Evolutionary conservation across 2,113 vertebrate genomes (phyloP).

Genomic region (Irena cyanogastra): DNA sequence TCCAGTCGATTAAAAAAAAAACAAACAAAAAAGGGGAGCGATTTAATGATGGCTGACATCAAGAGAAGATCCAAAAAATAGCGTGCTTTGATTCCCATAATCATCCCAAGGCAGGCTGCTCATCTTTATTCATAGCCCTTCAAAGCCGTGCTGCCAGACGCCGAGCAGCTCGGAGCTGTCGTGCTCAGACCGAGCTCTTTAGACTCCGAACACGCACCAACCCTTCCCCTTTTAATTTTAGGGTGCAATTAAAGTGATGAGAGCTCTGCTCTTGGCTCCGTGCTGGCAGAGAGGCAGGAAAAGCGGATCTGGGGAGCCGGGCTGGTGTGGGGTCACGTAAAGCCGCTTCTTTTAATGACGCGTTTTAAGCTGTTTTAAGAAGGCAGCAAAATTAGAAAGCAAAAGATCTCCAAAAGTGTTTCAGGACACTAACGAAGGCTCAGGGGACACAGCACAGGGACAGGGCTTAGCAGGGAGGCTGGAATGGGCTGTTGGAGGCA

Average conservation of each 20-base stretch:
- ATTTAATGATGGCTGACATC: constrained; percentile 29
- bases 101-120: constrained; percentile 37
- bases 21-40: neutral
- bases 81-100: constrained; percentile 1
- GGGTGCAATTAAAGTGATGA: neutral
- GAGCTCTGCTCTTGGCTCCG: neutral
- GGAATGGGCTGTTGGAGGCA: neutral
- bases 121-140: constrained; percentile 55
- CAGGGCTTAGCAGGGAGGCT: neutral
- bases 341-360: neutral
- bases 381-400: neutral
- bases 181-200: neutral
- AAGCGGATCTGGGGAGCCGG: neutral
- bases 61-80: neutral
- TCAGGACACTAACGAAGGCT: neutral
- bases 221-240: neutral
- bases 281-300: neutral
- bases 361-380: neutral
- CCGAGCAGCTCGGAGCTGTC: neutral
- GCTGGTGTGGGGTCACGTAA: neutral
- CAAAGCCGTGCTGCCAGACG: neutral
- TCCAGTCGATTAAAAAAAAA: neutral
- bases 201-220: neutral
- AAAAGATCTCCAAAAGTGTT: neutral
- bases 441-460: neutral